Conservation (phyloP, 2,113 vertebrate genomes). For the Cinclus mexicanus region DNA sequence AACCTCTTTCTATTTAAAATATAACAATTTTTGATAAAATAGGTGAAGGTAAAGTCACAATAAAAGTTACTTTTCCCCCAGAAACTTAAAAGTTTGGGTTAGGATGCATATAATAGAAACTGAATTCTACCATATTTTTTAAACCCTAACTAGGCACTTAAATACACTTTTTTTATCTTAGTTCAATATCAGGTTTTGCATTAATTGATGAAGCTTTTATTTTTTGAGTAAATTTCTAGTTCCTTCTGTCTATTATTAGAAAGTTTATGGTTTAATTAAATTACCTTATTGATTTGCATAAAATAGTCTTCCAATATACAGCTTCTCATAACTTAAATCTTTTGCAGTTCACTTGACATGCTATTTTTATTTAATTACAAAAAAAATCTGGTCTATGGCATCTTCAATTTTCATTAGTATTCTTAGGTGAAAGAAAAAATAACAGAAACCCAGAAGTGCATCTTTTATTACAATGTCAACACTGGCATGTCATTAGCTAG, state of each 20-base stretch:
- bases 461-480: neutral
- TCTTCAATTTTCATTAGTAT: neutral
- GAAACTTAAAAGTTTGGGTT: neutral
- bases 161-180: neutral
- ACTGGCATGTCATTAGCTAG: neutral
- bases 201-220: neutral
- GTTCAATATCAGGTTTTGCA: neutral
- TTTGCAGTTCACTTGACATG: neutral
- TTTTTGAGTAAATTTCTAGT: neutral
- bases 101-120: neutral
- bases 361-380: neutral
- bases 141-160: neutral
- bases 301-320: neutral
- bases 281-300: neutral
- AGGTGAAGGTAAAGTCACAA: neutral
- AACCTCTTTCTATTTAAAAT: neutral
- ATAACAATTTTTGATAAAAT: neutral
- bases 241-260: neutral
- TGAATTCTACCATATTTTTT: neutral
- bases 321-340: neutral
- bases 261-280: constrained; percentile 12
- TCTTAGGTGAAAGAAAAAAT: neutral
- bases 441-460: rapidly evolving
- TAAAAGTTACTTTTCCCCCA: neutral
- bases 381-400: neutral